phyloP scores from a whole-genome alignment of 2,113 vertebrate species.

The Panthera uncia region DNA sequence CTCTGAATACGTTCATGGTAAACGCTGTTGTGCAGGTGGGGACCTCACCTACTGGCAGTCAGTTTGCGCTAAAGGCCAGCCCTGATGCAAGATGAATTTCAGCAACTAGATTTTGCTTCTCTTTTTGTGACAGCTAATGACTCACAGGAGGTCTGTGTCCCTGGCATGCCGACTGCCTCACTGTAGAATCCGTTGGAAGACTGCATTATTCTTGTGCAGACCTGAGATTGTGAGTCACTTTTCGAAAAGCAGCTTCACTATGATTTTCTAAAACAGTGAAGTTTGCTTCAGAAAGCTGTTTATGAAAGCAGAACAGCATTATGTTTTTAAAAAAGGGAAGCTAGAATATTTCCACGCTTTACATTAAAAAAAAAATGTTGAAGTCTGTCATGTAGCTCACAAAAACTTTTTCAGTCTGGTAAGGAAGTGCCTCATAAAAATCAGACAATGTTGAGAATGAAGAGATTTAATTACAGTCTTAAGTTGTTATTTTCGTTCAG shows the following conservation, averaged over 20 bases:
- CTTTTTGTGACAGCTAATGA: background rate
- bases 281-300: slow-evolving; percentile 46
- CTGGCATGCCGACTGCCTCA: background rate
- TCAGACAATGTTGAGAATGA: slow-evolving; percentile 5
- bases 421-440: slow-evolving; percentile 32
- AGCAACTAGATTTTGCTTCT: background rate
- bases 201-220: background rate
- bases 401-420: background rate
- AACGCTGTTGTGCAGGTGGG: background rate
- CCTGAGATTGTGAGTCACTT: background rate
- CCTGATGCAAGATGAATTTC: background rate
- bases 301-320: slow-evolving; percentile 30
- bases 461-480: slow-evolving; percentile 11
- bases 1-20: background rate
- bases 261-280: background rate
- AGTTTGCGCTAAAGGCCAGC: background rate
- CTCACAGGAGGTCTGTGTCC: background rate
- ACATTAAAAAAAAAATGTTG: background rate
- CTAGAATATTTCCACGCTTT: slow-evolving; percentile 28
- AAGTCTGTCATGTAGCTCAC: background rate
- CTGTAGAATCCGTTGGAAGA: background rate
- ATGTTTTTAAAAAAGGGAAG: background rate
- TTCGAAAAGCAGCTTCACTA: background rate
- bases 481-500: slow-evolving; percentile 16
- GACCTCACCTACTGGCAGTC: background rate